Base-by-base conservation (phyloP, 2,113 vertebrate genomes). In the Sturnus vulgaris region DNA sequence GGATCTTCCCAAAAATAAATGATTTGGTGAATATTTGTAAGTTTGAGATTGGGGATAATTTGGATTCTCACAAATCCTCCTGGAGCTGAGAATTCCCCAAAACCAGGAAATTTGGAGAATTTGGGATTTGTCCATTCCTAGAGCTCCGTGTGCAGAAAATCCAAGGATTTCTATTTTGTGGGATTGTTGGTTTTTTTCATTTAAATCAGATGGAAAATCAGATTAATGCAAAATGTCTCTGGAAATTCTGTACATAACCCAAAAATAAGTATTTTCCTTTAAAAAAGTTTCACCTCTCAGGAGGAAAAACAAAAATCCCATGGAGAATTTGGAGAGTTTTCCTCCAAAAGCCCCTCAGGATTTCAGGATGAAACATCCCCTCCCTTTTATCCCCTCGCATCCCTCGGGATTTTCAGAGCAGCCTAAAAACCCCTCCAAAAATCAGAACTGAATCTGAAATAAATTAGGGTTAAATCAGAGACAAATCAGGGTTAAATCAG, bases 381-480 rank as follows among this genome's bases (percentile, higher is more conserved):
- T 21, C 16, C 23, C 16, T 42, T 53, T 87, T 30, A 25, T 12
- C 40, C 66, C 47, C 53, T 61, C 13, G n/a, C 33, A 27, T 66
- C 66, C 33, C 69, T 42, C 14, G 27, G 22, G 15, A 24, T 46
- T 39, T 60, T 27, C 61, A 64, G 3, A n/a, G 83, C 24, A 53
- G 42, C 24, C 59, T 20, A 11, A 65, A 69, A 91, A 3, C 31
- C 16, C 4, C 50, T 52, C 14, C 0, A 59, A 27, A 49, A 76
- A 46, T 47, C 55, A 46, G 55, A 22, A 10, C 22, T 35, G 19
- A 57, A 49, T 8, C 4, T 9, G n/a, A 11, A 2, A 18, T 5
- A 17, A 59, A 46, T 10, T 1, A 22, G 53, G 12, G 1, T 10
- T 1, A 59, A 46, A 59, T 10, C 12, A 23, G 69, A 11, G 1